Conservation (phyloP, 2,113 vertebrate genomes). For the Parus major region DNA sequence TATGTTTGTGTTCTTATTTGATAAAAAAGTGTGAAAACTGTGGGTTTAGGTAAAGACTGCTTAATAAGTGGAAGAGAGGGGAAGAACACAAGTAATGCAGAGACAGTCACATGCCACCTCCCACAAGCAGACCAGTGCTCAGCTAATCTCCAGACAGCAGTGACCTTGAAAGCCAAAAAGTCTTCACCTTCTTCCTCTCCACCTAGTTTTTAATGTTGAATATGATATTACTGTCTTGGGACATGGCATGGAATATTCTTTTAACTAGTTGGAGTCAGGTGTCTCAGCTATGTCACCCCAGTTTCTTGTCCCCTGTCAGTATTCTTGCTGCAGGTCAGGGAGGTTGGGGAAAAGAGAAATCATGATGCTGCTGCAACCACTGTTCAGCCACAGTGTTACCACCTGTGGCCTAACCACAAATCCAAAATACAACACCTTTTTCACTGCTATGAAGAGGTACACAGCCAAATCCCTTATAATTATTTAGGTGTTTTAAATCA, state of each 20-base stretch:
- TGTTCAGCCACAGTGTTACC: not conserved
- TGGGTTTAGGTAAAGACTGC: not conserved
- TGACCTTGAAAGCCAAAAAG: not conserved
- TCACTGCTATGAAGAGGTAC: not conserved
- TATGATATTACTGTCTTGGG: not conserved
- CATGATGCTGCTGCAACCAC: not conserved
- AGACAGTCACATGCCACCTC: not conserved
- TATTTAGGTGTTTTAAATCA: not conserved
- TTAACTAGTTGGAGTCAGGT: not conserved
- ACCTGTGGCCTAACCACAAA: not conserved
- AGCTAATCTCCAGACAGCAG: not conserved
- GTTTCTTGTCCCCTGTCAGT: not conserved
- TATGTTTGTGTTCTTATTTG: not conserved
- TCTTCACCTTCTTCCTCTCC: not conserved
- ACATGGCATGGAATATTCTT: not conserved
- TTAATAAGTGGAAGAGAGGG: not conserved
- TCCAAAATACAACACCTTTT: not conserved
- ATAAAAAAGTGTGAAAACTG: not conserved
- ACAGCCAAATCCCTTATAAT: not conserved
- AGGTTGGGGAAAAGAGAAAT: not conserved
- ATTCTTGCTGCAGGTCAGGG: not conserved
- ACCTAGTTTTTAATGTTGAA: not conserved
- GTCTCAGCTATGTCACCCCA: not conserved
- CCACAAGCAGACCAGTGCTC: not conserved
- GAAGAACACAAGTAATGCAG: not conserved